Percentiles rank a stretch among this genome's conserved stretches.
Conservation (phyloP, 2,797 vertebrate species). For the Phoeniculus purpureus region DNA sequence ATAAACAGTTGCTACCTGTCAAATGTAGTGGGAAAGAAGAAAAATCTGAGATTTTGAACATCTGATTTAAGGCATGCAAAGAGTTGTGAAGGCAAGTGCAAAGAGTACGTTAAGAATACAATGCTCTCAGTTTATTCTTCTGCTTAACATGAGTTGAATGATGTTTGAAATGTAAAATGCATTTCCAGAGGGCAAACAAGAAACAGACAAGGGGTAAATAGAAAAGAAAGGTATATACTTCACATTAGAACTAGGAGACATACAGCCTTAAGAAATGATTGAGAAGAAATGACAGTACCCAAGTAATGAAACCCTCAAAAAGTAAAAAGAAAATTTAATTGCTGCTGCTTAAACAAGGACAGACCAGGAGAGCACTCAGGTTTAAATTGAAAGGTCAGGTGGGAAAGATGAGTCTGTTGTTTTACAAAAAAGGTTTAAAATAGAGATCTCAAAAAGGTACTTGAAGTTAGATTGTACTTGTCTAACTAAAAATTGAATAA, state of each 20-base stretch:
- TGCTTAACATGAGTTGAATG: fast-evolving
- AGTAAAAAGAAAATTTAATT: background rate
- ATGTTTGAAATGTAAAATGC: background rate
- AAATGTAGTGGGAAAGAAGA: background rate
- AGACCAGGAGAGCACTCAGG: background rate
- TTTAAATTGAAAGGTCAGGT: background rate
- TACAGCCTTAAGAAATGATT: background rate
- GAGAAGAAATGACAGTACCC: background rate
- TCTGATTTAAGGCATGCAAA: background rate
- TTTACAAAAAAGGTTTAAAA: background rate
- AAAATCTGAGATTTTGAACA: background rate
- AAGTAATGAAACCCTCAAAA: background rate
- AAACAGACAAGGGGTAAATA: background rate
- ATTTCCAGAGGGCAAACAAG: background rate
- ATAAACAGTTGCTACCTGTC: background rate
- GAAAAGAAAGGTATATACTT: background rate
- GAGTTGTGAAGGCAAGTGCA: background rate
- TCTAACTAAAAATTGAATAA: background rate
- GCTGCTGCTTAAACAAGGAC: background rate
- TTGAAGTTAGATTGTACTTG: background rate
- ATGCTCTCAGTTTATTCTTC: background rate
- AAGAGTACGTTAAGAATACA: background rate
- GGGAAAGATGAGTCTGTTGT: background rate
- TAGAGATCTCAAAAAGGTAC: background rate
- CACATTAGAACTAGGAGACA: background rate